Conservation (phyloP, 2,888 invertebrate species). For the Drosophila fungiperda region DNA sequence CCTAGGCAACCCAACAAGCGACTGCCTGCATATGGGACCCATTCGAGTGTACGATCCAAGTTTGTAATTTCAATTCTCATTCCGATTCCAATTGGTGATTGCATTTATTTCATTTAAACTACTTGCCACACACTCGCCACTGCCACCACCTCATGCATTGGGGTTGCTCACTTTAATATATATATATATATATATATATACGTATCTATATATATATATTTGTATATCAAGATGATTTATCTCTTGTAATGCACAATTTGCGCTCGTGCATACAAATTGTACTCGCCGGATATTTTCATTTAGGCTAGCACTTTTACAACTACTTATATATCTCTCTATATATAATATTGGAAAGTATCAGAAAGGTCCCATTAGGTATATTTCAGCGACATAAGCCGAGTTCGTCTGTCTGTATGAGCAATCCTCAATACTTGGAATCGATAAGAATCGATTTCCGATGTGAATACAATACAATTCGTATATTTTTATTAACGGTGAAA, state of each 20-base stretch:
- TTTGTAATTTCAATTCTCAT: constrained; percentile 24
- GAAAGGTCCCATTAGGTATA: not conserved
- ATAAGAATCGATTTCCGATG: not conserved
- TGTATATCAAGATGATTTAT: not conserved
- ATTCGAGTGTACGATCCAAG: constrained; percentile 14
- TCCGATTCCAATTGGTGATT: constrained; percentile 53
- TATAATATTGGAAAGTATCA: not conserved
- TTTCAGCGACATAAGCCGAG: not conserved
- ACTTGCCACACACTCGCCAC: constrained; percentile 33
- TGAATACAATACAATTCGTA: not conserved
- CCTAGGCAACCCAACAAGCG: not conserved
- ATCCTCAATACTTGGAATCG: not conserved
- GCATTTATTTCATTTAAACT: constrained; percentile 62
- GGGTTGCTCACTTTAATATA: constrained; percentile 31
- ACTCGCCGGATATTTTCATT: constrained; percentile 27
- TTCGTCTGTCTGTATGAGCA: not conserved
- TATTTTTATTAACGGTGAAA: not conserved
- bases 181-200: not conserved
- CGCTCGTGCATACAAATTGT: not conserved
- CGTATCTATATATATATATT: not conserved
- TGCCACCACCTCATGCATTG: constrained; percentile 1
- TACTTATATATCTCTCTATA: not conserved
- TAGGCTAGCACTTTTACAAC: not conserved
- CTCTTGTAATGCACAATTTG: constrained; percentile 17
- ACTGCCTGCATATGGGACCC: constrained; percentile 1